Evolutionary conservation across 2,888 invertebrate genomes (phyloP).

Genomic region (Latrodectus hesperus): DNA sequence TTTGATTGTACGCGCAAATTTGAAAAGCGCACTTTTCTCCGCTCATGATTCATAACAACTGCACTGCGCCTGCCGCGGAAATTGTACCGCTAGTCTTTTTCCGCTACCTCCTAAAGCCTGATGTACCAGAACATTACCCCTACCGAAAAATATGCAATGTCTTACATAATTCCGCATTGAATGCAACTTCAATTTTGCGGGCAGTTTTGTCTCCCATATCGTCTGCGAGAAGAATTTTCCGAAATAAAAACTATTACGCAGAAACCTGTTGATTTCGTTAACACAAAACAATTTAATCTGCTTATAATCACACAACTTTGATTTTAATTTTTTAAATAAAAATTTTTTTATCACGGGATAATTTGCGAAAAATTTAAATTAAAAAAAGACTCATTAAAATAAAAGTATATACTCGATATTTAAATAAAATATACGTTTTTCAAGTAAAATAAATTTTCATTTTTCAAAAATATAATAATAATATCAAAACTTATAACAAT

Average conservation of each 20-base stretch:
- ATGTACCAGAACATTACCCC: not conserved
- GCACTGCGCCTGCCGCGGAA: slow-evolving; percentile 34
- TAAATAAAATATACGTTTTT: no score
- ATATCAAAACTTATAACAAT: no score
- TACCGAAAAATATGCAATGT: not conserved
- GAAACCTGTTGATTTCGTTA: not conserved
- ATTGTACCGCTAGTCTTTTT: not conserved
- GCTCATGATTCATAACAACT: slow-evolving; percentile 30
- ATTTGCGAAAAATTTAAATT: no score
- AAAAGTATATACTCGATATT: no score
- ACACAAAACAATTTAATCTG: not conserved
- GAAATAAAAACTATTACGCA: not conserved
- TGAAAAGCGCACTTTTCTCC: slow-evolving; percentile 51
- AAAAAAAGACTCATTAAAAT: no score
- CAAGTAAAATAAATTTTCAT: no score
- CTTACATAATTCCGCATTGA: not conserved
- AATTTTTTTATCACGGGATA: no score
- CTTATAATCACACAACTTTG: not conserved
- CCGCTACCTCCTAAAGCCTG: not conserved
- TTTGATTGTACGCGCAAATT: slow-evolving; percentile 23
- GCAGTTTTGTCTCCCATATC: not conserved
- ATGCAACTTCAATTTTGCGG: no score
- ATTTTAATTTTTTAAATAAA: no score
- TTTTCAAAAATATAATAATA: no score
- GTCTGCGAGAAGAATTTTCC: not conserved